Conservation (phyloP, 2,113 vertebrate genomes). For the Tychaedon coryphoeus region DNA sequence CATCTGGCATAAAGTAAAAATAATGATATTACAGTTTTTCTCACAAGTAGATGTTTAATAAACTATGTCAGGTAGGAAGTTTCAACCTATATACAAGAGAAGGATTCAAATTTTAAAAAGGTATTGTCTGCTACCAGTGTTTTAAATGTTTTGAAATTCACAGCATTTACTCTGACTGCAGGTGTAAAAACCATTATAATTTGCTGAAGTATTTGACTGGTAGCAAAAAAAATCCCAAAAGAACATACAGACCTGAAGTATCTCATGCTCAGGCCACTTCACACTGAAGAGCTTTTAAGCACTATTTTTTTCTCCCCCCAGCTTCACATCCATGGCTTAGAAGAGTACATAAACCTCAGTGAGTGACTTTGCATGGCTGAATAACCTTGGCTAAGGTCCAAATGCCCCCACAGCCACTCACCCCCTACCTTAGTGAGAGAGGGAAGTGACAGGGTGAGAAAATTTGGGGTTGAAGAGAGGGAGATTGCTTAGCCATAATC, state of each 20-base stretch:
- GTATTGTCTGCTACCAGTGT: neutral
- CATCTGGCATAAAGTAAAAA: neutral
- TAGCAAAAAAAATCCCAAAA: neutral
- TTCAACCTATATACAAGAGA: neutral
- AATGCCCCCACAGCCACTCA: neutral
- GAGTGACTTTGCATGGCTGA: neutral
- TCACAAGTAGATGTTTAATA: neutral
- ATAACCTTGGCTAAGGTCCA: neutral
- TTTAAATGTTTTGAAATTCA: neutral
- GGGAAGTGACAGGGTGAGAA: neutral
- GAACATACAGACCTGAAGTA: neutral
- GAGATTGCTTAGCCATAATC: neutral
- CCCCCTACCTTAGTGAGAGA: fast-evolving
- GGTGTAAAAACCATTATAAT: neutral
- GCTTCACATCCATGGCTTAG: neutral
- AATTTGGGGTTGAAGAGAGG: neutral
- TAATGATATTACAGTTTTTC: neutral
- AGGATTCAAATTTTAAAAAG: neutral
- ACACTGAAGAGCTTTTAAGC: neutral
- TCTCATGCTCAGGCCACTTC: neutral
- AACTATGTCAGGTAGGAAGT: neutral
- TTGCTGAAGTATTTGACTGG: neutral
- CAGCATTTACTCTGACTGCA: neutral
- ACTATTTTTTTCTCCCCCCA: neutral
- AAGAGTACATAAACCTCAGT: neutral